Conservation (phyloP, 2,797 vertebrate species). For the Alosa sapidissima region DNA sequence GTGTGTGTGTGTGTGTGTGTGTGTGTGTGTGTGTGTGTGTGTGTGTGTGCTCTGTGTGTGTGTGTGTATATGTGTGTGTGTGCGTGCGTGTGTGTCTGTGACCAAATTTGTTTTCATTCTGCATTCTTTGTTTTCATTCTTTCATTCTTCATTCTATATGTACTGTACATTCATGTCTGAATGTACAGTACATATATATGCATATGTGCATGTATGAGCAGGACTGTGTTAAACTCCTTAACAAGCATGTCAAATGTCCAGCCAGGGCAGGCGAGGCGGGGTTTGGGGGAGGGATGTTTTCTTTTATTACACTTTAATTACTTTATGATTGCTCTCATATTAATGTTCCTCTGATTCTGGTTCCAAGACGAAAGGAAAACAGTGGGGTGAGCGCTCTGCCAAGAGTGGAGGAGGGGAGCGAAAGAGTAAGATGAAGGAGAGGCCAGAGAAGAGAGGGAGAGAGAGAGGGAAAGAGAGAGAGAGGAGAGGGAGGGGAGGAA, state of each 20-base stretch:
- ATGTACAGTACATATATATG: neutral
- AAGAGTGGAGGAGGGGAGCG: conserved; percentile 10
- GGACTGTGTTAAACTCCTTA: neutral
- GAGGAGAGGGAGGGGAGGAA: conserved; percentile 41
- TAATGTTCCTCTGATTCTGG: conserved; percentile 3
- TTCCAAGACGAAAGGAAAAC: neutral
- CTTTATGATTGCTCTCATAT: conserved; percentile 20
- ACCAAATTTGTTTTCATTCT: too few relatives aligned
- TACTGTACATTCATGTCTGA: too few relatives aligned
- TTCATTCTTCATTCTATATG: too few relatives aligned
- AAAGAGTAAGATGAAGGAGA: conserved; percentile 14
- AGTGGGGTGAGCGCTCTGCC: neutral
- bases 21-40: neutral
- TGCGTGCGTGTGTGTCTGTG: neutral
- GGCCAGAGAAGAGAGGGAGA: neutral
- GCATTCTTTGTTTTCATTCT: too few relatives aligned
- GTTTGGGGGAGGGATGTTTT: neutral
- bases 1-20: too few relatives aligned
- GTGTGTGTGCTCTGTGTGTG: neutral
- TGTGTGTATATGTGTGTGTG: neutral
- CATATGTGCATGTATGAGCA: neutral
- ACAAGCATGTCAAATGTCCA: conserved; percentile 4
- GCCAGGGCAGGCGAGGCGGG: neutral
- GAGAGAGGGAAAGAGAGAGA: conserved; percentile 3
- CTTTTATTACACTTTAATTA: conserved; percentile 19